Conservation (phyloP, 2,113 vertebrate species). For the Pygoscelis adeliae region DNA sequence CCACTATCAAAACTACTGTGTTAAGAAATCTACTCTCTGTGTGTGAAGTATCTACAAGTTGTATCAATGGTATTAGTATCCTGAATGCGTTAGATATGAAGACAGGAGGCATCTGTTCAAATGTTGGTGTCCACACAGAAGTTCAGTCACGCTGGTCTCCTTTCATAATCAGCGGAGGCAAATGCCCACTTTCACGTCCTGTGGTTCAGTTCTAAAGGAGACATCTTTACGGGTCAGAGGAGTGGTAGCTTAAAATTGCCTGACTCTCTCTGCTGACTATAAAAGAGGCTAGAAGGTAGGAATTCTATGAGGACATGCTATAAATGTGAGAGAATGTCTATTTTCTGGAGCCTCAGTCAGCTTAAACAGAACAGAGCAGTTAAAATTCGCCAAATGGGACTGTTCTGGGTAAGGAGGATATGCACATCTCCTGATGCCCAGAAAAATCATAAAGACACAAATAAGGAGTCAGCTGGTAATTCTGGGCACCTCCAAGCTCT, state of each 20-base stretch:
- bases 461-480: neutral
- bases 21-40: neutral
- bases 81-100: neutral
- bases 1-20: neutral
- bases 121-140: neutral
- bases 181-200: neutral
- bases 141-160: neutral
- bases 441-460: neutral
- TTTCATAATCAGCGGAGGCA: neutral
- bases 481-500: neutral
- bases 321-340: neutral
- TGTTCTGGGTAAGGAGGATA: neutral
- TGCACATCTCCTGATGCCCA: neutral
- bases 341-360: neutral
- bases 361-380: neutral
- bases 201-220: neutral
- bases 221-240: neutral
- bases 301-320: neutral
- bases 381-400: neutral
- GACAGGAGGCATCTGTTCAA: neutral
- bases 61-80: neutral
- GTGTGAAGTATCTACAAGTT: neutral
- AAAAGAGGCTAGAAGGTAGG: neutral
- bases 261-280: neutral
- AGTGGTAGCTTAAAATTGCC: neutral